Evolutionary conservation across 2,888 invertebrate genomes (phyloP), one percentile per base, ranked within the genome.

Genomic region (Eurytoma adleriae): DNA sequence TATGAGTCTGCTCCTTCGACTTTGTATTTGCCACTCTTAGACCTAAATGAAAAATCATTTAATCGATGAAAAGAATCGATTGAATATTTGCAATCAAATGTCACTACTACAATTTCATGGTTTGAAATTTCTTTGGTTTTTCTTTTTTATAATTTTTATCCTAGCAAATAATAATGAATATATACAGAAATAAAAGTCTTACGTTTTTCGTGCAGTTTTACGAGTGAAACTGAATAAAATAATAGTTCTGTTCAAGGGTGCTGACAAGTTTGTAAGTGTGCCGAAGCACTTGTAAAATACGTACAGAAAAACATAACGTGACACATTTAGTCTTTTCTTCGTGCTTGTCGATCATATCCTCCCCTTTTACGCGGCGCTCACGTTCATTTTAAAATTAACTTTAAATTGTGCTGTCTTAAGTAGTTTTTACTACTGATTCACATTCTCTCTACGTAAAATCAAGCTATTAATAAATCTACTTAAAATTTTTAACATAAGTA

Each of bases 201-300:
- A 40, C 40, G 1, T 40, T 40, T 40, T 40, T 40, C 40, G 10
- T 40, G 40, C 40, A 40, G 10, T 40, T 40, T 40, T 40, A 40
- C 10, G 27, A 69, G 7, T 69, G 16, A 18, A 56, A 70, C 2
- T 16, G 18, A 18, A 57, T 13, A 40, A 20, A 14, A 69, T 72
- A 61, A 20, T 82, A 84, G 84, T 87, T 82, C 84, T 69, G 85
- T 83, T 86, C 86, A 88, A 87, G 86, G 87, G 66, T 83, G 79
- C 68, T 80, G 83, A 84, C 80, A 85, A 85, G 79, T 85, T 85
- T 82, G 81, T 80, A 86, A 84, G 79, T 70, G 81, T 83, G 81
- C 78, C 83, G 84, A 85, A 83, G 59, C 83, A 84, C 83, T 86
- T 73, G 79, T 74, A 81, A 82, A 75, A 82, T 80, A 81, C 79